phyloP scores from a whole-genome alignment of 2,113 vertebrate genomes.

The Boulengeromyrus knoepffleri region DNA sequence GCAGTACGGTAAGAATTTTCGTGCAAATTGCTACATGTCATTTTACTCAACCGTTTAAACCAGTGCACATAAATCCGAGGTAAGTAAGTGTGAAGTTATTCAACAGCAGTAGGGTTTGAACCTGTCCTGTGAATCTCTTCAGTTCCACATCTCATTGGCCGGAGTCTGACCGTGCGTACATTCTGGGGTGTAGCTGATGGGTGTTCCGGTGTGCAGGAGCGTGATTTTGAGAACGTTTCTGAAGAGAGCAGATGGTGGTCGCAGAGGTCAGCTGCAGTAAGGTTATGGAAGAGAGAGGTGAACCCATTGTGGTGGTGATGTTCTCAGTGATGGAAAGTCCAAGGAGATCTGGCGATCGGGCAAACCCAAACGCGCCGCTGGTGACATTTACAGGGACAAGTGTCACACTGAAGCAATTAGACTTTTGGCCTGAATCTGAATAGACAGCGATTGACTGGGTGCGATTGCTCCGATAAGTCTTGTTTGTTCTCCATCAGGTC shows the following conservation, averaged over 20 bases:
- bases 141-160: background rate
- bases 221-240: background rate
- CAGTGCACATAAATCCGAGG: background rate
- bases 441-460: background rate
- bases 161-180: background rate
- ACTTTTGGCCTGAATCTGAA: background rate
- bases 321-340: background rate
- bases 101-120: background rate
- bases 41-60: background rate
- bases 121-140: background rate
- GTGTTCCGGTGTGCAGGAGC: background rate
- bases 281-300: background rate
- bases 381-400: background rate
- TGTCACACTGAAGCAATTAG: background rate
- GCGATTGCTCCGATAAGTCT: background rate
- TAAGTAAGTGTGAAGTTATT: background rate
- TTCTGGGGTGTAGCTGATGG: background rate
- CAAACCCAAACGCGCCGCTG: background rate
- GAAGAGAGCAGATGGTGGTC: background rate
- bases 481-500: background rate
- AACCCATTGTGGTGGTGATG: background rate
- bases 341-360: background rate
- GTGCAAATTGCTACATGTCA: slow-evolving; percentile 6
- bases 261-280: background rate
- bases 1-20: background rate